Percentiles rank a stretch among this genome's conserved stretches.
phyloP scores from a whole-genome alignment of 2,113 vertebrate species.

The Chaetorhynchus papuensis region DNA sequence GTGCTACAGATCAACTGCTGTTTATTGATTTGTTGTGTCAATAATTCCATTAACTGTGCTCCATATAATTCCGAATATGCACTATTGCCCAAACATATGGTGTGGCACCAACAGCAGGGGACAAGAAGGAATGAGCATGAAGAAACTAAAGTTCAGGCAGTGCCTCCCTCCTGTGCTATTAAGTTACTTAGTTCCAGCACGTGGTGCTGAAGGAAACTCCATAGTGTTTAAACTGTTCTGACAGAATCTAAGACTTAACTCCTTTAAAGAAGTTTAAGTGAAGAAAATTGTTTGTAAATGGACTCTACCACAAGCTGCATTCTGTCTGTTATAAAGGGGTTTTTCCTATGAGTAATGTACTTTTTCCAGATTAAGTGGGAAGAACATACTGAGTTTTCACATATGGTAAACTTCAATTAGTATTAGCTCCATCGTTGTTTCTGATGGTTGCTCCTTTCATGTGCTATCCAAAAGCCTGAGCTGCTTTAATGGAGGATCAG shows the following conservation, averaged over 20 bases:
- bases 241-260: not conserved
- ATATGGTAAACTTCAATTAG: not conserved
- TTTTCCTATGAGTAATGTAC: not conserved
- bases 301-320: not conserved
- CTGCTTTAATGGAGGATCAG: not conserved
- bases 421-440: not conserved
- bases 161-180: slow-evolving; percentile 34
- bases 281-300: not conserved
- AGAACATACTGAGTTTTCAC: not conserved
- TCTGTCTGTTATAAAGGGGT: not conserved
- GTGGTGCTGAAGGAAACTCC: not conserved
- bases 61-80: slow-evolving; percentile 47
- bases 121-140: slow-evolving; percentile 24
- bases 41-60: slow-evolving; percentile 47
- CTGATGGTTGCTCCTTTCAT: not conserved
- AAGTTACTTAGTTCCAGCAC: slow-evolving; percentile 12
- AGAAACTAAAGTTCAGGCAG: slow-evolving; percentile 47
- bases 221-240: not conserved
- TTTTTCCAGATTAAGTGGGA: not conserved
- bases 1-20: slow-evolving; percentile 36
- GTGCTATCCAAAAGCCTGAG: not conserved
- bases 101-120: slow-evolving; percentile 27
- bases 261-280: not conserved
- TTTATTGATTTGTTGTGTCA: slow-evolving; percentile 63
- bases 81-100: slow-evolving; percentile 16